phyloP scores from a whole-genome alignment of 2,888 invertebrate genomes.

The Ceraclea dissimilis region DNA sequence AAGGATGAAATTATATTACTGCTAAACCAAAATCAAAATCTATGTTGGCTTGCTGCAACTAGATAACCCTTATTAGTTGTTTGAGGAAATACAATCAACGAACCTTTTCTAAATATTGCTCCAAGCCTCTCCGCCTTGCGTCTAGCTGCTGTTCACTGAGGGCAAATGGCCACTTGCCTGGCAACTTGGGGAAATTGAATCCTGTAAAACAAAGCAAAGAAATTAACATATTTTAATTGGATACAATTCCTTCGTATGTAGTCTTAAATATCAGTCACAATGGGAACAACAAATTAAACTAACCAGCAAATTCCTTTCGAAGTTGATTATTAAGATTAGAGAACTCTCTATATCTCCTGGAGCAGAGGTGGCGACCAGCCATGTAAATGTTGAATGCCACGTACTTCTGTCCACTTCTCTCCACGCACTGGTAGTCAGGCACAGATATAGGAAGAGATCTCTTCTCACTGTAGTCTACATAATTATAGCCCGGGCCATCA shows the following conservation, averaged over 20 bases:
- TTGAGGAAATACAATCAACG: too few species aligned
- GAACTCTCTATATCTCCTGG: constrained; percentile 93
- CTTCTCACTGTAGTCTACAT: constrained; percentile 92
- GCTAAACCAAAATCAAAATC: too few species aligned
- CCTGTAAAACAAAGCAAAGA: too few species aligned
- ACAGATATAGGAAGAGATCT: constrained; percentile 81
- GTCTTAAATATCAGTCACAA: too few species aligned
- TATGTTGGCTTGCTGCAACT: too few species aligned
- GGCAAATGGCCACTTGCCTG: constrained; percentile 97
- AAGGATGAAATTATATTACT: too few species aligned
- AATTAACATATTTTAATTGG: too few species aligned
- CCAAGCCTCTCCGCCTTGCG: constrained; percentile 85
- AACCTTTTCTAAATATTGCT: constrained; percentile 93
- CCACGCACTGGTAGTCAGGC: constrained; percentile 90
- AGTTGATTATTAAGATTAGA: constrained; percentile 79
- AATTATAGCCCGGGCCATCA: constrained; percentile 64
- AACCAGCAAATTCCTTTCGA: constrained; percentile 87
- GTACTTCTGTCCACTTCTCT: constrained; percentile 80
- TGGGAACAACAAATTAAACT: too few species aligned
- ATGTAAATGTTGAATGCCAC: constrained; percentile 98
- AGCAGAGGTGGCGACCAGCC: constrained; percentile 97
- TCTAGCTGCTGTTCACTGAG: constrained; percentile 97
- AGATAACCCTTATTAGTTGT: too few species aligned
- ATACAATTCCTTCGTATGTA: too few species aligned
- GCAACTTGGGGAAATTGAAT: constrained; percentile 94